These are phyloP conservation scores for Pararge aegeria DNA, from an alignment of 1,140 invertebrate species.

Conservation along the genomic window DNA sequence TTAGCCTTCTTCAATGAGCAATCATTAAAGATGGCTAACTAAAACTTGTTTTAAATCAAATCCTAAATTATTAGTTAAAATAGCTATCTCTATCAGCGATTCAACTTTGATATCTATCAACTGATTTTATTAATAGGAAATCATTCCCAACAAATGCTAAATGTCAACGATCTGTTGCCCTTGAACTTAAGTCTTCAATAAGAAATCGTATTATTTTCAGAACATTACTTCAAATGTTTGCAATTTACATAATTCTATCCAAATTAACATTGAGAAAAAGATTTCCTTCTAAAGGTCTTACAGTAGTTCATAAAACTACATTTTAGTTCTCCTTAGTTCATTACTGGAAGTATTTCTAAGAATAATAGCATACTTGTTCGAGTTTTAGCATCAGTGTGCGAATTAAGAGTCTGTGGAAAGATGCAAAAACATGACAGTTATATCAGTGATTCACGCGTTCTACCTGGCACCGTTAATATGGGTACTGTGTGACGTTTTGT, in stretches of 20 bases:
- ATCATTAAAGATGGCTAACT: too few relatives aligned
- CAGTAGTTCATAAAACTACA: too few relatives aligned
- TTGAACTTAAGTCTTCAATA: slow-evolving; percentile 10
- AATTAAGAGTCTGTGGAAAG: slow-evolving; percentile 60
- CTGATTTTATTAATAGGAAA: background rate
- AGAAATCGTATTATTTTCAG: background rate
- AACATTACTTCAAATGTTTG: background rate
- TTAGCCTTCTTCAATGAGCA: too few relatives aligned
- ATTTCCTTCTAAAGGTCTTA: too few relatives aligned
- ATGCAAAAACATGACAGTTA: slow-evolving; percentile 70
- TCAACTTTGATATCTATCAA: too few relatives aligned
- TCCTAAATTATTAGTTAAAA: too few relatives aligned
- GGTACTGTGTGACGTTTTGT: slow-evolving; percentile 37
- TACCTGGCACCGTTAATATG: slow-evolving; percentile 68
- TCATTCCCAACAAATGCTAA: slow-evolving; percentile 5
- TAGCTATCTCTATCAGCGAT: too few relatives aligned
- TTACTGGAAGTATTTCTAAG: background rate
- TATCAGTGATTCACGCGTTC: slow-evolving; percentile 67
- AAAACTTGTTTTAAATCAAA: too few relatives aligned
- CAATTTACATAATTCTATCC: background rate
- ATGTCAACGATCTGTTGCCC: slow-evolving; percentile 20
- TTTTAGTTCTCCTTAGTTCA: background rate
- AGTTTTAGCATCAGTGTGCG: slow-evolving; percentile 58
- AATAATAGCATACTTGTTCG: slow-evolving; percentile 3
- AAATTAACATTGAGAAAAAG: background rate